A percentile compares a stretch with the other conserved stretches of the same genome.
phyloP scores from a whole-genome alignment of 2,797 vertebrate genomes.

The Brachymystax lenok region DNA sequence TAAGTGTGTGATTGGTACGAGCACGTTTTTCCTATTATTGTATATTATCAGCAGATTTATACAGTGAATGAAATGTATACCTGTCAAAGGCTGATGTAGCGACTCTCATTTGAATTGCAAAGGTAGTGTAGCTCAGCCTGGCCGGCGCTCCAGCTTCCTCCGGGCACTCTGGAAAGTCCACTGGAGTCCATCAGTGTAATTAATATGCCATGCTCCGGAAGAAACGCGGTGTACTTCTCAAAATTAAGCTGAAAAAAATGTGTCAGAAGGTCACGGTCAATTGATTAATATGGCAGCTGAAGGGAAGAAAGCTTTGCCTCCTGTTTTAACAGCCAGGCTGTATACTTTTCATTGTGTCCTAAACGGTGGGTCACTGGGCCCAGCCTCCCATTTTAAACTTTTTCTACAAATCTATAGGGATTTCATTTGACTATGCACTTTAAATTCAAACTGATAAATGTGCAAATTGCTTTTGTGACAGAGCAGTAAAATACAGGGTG shows the following conservation, averaged over 20 bases:
- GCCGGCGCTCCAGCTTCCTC: slow-evolving; percentile 25
- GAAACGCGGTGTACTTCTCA: slow-evolving; percentile 41
- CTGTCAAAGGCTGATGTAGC: slow-evolving; percentile 48
- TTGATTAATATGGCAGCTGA: slow-evolving; percentile 36
- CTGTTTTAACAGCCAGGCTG: slow-evolving; percentile 2
- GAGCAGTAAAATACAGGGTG: background rate
- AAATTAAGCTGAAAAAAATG: slow-evolving; percentile 43
- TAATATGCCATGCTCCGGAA: slow-evolving; percentile 45
- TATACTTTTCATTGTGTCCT: background rate
- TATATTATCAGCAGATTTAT: slow-evolving; percentile 59
- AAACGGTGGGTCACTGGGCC: background rate
- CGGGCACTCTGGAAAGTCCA: slow-evolving; percentile 32
- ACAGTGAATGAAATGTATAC: slow-evolving; percentile 44
- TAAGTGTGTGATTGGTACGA: slow-evolving; percentile 22
- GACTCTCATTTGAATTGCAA: slow-evolving; percentile 60
- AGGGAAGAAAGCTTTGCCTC: slow-evolving; percentile 4
- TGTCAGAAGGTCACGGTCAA: slow-evolving; percentile 41
- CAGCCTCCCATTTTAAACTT: background rate
- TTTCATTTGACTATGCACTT: slow-evolving; percentile 8
- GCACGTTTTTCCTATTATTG: slow-evolving; percentile 35
- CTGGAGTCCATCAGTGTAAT: slow-evolving; percentile 52
- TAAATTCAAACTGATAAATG: background rate
- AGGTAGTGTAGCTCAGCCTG: slow-evolving; percentile 28
- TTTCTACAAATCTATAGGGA: background rate
- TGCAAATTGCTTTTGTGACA: slow-evolving; percentile 12